These are phyloP conservation scores for Phytoseiulus persimilis DNA, from an alignment of 2,888 invertebrate species.

Conservation along the genomic window DNA sequence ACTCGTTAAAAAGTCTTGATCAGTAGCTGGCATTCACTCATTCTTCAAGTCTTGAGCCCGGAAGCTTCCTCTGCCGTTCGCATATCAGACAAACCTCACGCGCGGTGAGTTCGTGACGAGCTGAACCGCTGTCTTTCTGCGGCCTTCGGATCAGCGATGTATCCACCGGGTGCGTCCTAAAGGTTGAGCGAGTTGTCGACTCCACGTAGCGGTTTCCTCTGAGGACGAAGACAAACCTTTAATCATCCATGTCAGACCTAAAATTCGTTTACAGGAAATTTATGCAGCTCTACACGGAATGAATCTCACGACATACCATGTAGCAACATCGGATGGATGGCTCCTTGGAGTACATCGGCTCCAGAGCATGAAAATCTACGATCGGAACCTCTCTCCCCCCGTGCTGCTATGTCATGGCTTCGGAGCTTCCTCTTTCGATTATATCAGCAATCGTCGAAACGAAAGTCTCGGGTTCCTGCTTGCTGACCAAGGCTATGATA, in stretches of 20 bases:
- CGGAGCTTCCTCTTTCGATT: not conserved
- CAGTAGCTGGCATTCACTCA: too few species aligned
- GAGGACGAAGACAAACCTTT: too few species aligned
- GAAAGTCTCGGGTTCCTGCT: not conserved
- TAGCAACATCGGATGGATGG: not conserved
- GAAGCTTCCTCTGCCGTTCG: too few species aligned
- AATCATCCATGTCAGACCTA: not conserved
- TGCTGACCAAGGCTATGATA: not conserved
- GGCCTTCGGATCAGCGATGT: too few species aligned
- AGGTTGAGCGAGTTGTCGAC: too few species aligned
- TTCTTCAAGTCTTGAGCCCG: too few species aligned
- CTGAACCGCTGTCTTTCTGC: too few species aligned
- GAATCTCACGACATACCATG: not conserved
- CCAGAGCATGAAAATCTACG: not conserved
- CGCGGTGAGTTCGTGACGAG: too few species aligned
- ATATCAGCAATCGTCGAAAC: not conserved
- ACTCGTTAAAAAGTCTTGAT: too few species aligned
- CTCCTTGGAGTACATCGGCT: not conserved
- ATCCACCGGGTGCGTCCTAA: too few species aligned
- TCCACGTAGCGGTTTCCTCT: too few species aligned
- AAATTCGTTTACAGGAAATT: not conserved
- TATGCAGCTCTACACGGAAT: slow-evolving; percentile 10
- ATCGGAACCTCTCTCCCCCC: not conserved
- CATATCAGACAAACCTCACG: too few species aligned
- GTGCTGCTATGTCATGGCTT: slow-evolving; percentile 12